Percentiles rank a stretch among this genome's conserved stretches.
Conservation (phyloP, 2,797 vertebrate genomes). For the Phrynocephalus vlangalii region DNA sequence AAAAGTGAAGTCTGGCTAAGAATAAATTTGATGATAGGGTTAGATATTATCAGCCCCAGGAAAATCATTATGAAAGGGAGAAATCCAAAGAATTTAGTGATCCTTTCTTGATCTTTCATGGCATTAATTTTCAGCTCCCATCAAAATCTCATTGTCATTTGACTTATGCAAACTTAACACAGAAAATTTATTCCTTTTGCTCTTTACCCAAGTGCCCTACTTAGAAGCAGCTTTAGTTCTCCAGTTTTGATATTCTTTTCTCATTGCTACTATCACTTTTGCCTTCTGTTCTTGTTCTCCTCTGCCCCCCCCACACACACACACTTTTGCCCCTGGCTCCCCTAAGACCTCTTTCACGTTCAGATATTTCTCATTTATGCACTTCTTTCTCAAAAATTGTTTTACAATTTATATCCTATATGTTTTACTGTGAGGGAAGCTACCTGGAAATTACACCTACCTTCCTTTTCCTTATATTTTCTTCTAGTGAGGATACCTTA, state of each 20-base stretch:
- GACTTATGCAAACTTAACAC: slow-evolving; percentile 9
- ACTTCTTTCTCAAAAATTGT: slow-evolving; percentile 1
- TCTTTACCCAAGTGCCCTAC: slow-evolving; percentile 17
- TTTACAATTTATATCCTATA: not conserved
- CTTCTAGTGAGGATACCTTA: not conserved
- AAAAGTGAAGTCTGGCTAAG: not conserved
- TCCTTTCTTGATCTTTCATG: slow-evolving; percentile 12
- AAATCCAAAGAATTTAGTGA: not conserved
- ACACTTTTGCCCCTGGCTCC: not conserved
- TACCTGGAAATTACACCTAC: not conserved
- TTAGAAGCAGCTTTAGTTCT: not conserved
- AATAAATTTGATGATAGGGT: slow-evolving; percentile 19
- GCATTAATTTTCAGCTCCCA: slow-evolving; percentile 9
- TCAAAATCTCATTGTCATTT: slow-evolving; percentile 9
- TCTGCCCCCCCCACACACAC: not conserved
- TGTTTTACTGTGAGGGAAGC: not conserved
- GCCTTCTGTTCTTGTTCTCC: not conserved
- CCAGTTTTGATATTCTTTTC: not conserved
- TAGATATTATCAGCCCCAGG: not conserved
- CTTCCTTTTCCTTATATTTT: not conserved
- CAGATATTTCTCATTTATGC: not conserved
- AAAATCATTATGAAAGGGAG: slow-evolving; percentile 10
- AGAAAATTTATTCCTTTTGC: not conserved
- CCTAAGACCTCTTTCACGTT: not conserved
- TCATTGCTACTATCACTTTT: not conserved